Evolutionary conservation across 2,888 invertebrate genomes (phyloP).

Genomic region (Andrena bucephala): DNA sequence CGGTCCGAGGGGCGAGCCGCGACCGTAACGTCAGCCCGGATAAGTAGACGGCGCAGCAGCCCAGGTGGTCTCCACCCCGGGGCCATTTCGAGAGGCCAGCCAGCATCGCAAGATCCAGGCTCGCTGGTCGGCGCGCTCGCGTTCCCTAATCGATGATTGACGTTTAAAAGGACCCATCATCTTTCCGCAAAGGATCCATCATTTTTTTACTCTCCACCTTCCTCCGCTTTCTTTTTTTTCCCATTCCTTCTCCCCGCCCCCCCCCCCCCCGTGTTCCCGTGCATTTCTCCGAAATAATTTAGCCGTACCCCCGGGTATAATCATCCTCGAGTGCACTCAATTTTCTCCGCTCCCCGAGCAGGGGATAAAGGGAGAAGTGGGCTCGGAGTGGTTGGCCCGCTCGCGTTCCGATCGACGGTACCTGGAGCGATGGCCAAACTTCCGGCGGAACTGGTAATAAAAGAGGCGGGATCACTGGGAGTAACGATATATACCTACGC

Average conservation of each 20-base stretch:
- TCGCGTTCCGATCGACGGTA: conserved; percentile 16
- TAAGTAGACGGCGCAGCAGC: conserved; percentile 38
- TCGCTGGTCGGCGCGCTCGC: conserved; percentile 22
- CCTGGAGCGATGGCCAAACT: conserved; percentile 47
- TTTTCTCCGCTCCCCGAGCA: conserved; percentile 11
- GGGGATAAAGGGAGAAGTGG: conserved; percentile 41
- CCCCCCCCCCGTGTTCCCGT: not conserved
- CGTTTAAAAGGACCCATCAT: conserved; percentile 65
- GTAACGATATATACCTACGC: conserved; percentile 34
- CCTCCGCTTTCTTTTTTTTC: not conserved
- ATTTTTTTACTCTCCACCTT: conserved; percentile 10
- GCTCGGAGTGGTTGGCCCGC: not conserved
- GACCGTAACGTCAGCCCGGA: conserved; percentile 39
- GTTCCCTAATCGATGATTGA: conserved; percentile 71
- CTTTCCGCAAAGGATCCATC: conserved; percentile 26
- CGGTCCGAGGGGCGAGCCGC: conserved; percentile 35
- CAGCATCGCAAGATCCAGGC: not conserved
- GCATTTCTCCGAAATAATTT: conserved; percentile 18
- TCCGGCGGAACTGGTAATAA: conserved; percentile 60
- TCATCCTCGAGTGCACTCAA: conserved; percentile 30
- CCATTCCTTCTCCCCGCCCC: not conserved
- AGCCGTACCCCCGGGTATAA: conserved; percentile 1
- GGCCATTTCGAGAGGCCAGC: conserved; percentile 28
- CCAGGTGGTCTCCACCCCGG: conserved; percentile 45
- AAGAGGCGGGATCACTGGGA: conserved; percentile 35